Conservation (phyloP, 2,113 vertebrate species). For the Caretta caretta region DNA sequence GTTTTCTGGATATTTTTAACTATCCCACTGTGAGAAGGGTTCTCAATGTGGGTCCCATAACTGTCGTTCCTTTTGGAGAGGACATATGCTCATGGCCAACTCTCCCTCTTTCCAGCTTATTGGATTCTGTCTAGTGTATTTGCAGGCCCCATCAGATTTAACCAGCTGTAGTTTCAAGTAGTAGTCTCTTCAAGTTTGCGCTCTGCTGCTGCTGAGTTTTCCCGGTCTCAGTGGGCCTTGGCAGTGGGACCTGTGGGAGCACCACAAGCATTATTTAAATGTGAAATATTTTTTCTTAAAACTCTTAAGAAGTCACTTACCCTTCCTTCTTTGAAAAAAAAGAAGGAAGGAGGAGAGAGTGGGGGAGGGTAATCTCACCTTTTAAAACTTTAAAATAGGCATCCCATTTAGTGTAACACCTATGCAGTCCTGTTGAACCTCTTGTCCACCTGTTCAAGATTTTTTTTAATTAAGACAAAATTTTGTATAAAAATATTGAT, state of each 20-base stretch:
- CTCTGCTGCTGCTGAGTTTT: not conserved
- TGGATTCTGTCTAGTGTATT: not conserved
- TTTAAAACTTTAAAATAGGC: not conserved
- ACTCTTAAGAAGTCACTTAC: not conserved
- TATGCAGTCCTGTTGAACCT: not conserved
- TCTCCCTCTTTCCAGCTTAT: not conserved
- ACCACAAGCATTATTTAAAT: not conserved
- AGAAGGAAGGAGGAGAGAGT: not conserved
- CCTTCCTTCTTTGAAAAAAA: not conserved
- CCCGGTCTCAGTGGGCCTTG: not conserved
- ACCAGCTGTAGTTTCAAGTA: not conserved
- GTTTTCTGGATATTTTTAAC: not conserved
- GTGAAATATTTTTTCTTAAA: not conserved
- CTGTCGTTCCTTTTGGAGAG: not conserved
- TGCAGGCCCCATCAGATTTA: not conserved
- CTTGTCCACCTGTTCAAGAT: not conserved
- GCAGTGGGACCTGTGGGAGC: not conserved
- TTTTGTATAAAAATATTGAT: not conserved
- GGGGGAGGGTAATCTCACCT: not conserved
- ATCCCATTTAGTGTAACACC: not conserved
- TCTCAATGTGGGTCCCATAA: not conserved
- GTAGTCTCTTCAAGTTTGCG: not conserved
- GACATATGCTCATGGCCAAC: not conserved
- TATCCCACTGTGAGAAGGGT: not conserved
- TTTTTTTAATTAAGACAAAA: not conserved